Evolutionary conservation across 1,140 invertebrate genomes (phyloP), one percentile per base, ranked within the genome.

Genomic region (Ceratoteleas bidentatus): DNA sequence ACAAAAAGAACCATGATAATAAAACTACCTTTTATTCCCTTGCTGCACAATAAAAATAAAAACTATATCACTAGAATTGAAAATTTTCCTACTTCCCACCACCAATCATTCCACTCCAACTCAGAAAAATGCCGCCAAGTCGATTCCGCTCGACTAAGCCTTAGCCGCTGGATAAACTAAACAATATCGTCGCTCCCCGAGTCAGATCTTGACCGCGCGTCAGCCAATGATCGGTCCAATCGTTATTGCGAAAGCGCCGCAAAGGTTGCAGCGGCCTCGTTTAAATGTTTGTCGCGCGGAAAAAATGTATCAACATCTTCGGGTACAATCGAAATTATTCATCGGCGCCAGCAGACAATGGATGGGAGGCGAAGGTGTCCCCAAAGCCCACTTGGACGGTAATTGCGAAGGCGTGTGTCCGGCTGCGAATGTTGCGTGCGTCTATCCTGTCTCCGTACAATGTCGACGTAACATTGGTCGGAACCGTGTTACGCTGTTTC

Each of bases 321-420:
- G n/a, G 43, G 15, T n/a, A 70, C 54, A 70, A 70, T 70, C 36
- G 33, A 72, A 70, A 60, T 70, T 38, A 50, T 69, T 58, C 43
- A 72, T 52, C 58, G 34, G 70, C 60, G 40, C 40, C 60, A 45
- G 13, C 0, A 14, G 57, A 64, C 60, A 73, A 73, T 73, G 33
- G 50, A 61, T 14, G 49, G 38, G 33, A 47, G 60, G 70, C 69
- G 34, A 49, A 73, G 52, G 75, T 65, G 61, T 72, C 76, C 76
- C 62, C 60, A 69, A 72, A 82, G 80, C 80, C 74, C 68, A 77
- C 80, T 77, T 73, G 47, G 13, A 58, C 66, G 66, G n/a, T 70
- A 83, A 83, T 79, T 70, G 70, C 75, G 75, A 78, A 75, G 81
- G 81, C 81, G 81, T 70, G 57, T 74, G 75, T 78, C 75, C 75